Base-by-base conservation (phyloP, 2,797 vertebrate species). In the Gila robusta region DNA sequence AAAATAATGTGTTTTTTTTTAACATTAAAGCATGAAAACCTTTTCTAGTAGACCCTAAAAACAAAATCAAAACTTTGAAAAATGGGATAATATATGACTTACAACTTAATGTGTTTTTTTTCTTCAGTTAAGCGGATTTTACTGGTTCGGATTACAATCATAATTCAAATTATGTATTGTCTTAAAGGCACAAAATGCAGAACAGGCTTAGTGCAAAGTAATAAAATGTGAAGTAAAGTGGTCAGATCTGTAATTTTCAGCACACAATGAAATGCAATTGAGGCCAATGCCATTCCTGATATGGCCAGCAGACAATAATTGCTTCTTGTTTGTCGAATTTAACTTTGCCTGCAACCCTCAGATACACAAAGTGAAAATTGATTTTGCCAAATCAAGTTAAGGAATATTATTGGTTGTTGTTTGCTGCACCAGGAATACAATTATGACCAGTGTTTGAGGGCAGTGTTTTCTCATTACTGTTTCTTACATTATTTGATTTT, bases 361-460 rank as follows among this genome's bases (percentile, higher is more conserved):
- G 72, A 66, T 80, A 84, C 64, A 56, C 62, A 78, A 83, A 84
- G 70, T 72, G 77, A 83, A 89, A 86, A 86, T 44, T 72, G 71
- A 76, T 83, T 81, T 71, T 35, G 41, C 59, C 74, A 69, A 67
- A 76, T 86, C 74, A 79, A 56, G 69, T 86, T 66, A 62, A 78
- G 78, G 66, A 84, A 88, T 86, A 79, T 72, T 73, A 82, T 71
- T 62, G 26, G 47, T 73, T 78, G 69, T 78, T 71, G 26, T 73
- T 84, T 59, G 81, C 66, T 77, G 72, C 44, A 56, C 66, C 56
- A 28, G 56, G 84, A 77, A 83, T 54, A 73, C 56, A 84, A 73
- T 59, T 49, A 73, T 70, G 44, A 16, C 19, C 59, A 37, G 41
- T 32, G 17, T 37, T 64, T 35, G 5, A 44, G 59, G 41, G 19